phyloP scores from a whole-genome alignment of 2,797 vertebrate species.

The Darevskia nairensis region DNA sequence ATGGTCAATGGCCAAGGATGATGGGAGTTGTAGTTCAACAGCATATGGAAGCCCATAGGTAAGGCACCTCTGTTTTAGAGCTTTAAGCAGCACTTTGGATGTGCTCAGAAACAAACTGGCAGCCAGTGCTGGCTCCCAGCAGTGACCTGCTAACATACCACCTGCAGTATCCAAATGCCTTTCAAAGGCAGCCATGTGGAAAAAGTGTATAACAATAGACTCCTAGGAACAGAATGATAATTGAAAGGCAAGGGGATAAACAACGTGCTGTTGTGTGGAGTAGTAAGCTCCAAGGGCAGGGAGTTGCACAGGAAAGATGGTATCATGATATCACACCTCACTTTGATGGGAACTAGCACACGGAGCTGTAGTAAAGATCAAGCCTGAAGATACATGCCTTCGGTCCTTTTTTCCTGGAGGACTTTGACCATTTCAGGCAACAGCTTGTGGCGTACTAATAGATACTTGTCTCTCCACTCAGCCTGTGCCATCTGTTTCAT shows the following conservation, averaged over 20 bases:
- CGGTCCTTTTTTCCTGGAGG: not conserved
- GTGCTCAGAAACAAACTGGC: not conserved
- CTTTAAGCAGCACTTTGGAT: not conserved
- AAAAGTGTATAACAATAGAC: not conserved
- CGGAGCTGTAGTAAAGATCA: not conserved
- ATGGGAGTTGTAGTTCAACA: no score
- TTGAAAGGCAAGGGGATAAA: not conserved
- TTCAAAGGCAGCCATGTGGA: no score
- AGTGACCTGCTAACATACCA: no score
- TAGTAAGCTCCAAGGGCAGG: not conserved
- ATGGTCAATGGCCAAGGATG: no score
- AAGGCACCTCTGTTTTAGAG: not conserved
- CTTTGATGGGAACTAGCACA: not conserved
- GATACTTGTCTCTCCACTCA: not conserved
- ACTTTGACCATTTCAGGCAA: not conserved
- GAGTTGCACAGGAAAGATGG: not conserved
- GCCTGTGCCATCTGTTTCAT: not conserved
- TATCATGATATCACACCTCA: not conserved
- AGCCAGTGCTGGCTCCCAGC: not conserved
- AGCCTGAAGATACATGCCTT: not conserved
- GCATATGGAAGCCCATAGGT: no score
- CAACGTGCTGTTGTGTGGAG: not conserved
- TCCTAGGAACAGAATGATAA: not conserved
- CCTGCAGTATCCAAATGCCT: no score
- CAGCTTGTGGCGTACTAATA: not conserved